A percentile compares a stretch with the other conserved stretches of the same genome.
Conservation (phyloP, 1,140 invertebrate species). For the Babylonia areolata region DNA sequence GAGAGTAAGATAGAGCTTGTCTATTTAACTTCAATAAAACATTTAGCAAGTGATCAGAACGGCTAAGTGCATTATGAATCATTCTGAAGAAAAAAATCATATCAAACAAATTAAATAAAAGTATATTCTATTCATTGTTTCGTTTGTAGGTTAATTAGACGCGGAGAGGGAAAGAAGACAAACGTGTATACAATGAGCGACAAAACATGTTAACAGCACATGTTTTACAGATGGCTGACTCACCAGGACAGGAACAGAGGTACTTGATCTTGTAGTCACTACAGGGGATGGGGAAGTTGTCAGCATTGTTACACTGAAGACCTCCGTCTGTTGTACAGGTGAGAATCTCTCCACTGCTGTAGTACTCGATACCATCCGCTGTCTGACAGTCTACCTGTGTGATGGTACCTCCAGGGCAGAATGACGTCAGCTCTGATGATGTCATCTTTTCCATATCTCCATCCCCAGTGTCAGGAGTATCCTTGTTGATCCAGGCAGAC, state of each 20-base stretch:
- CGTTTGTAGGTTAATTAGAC: no score
- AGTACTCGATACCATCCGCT: conserved; percentile 37
- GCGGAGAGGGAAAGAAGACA: no score
- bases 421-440: conserved; percentile 44
- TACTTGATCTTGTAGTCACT: conserved; percentile 72
- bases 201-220: neutral
- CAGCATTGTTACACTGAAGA: conserved; percentile 40
- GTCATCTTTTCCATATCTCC: conserved; percentile 62
- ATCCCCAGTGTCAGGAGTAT: conserved; percentile 52
- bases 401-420: conserved; percentile 50
- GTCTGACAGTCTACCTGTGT: conserved; percentile 48
- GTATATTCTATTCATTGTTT: no score
- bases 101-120: no score
- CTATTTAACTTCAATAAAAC: no score
- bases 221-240: neutral
- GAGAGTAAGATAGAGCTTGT: no score
- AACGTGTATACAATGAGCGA: neutral
- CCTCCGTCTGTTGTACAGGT: conserved; percentile 49
- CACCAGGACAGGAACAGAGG: conserved; percentile 65
- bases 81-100: no score
- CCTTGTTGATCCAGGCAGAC: conserved; percentile 56
- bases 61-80: no score
- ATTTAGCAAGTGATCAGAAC: no score
- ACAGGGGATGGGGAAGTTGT: conserved; percentile 55
- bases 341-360: conserved; percentile 37